Conservation (phyloP, 2,113 vertebrate species). For the Pterophyllum scalare region DNA sequence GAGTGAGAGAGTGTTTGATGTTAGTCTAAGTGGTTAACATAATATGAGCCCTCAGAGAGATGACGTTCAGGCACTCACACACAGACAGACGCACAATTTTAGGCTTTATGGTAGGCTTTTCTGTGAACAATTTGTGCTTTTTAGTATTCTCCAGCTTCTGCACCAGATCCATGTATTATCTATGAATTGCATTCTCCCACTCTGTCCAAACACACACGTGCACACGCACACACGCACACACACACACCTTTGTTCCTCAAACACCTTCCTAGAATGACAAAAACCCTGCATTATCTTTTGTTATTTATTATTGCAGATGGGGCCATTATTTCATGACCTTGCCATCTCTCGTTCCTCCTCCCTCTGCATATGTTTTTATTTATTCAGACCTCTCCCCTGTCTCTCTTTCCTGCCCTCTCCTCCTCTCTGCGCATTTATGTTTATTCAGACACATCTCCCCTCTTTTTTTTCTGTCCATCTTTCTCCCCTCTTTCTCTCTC, state of each 20-base stretch:
- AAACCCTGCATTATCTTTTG: conserved; percentile 62
- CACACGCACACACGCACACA: conserved; percentile 18
- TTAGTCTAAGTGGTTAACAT: conserved; percentile 74
- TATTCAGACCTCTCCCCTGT: conserved; percentile 62
- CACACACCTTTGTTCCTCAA: conserved; percentile 43
- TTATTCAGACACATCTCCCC: conserved; percentile 69
- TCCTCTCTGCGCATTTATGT: conserved; percentile 63
- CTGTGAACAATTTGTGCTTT: conserved; percentile 63
- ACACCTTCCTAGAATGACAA: conserved; percentile 55
- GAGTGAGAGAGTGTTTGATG: conserved; percentile 64
- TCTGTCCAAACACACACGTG: conserved; percentile 33
- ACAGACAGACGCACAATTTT: conserved; percentile 53
- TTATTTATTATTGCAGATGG: conserved; percentile 75
- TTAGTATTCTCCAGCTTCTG: conserved; percentile 61
- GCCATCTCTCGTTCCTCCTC: conserved; percentile 32
- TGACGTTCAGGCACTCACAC: conserved; percentile 51
- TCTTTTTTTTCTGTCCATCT: conserved; percentile 28
- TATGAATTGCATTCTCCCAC: conserved; percentile 59
- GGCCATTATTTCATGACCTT: conserved; percentile 66
- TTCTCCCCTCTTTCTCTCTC: conserved; percentile 20
- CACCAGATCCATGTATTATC: conserved; percentile 60
- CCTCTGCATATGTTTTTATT: conserved; percentile 66
- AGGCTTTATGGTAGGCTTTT: conserved; percentile 57
- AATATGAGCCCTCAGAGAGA: conserved; percentile 68
- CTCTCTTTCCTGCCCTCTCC: conserved; percentile 41